Evolutionary conservation across 2,113 vertebrate genomes (phyloP).

Genomic region (Centropristis striata): DNA sequence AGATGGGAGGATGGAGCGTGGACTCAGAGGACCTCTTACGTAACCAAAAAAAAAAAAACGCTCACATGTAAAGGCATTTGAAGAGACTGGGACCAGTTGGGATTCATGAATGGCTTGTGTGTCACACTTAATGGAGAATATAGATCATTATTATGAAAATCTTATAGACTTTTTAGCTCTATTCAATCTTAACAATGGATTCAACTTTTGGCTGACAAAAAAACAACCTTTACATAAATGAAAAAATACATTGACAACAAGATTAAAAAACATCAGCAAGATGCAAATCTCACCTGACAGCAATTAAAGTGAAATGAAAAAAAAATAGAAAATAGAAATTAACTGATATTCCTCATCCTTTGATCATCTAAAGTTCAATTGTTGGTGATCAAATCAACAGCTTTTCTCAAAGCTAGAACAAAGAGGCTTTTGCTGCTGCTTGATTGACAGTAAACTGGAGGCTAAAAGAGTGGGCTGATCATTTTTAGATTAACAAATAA

Average conservation of each 20-base stretch:
- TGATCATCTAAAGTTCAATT: not conserved
- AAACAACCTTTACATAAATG: too few species aligned
- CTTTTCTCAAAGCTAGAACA: not conserved
- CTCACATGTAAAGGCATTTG: not conserved
- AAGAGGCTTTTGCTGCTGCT: not conserved
- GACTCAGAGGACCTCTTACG: slow-evolving; percentile 36
- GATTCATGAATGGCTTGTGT: slow-evolving; percentile 1
- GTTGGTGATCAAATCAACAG: not conserved
- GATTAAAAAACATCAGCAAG: not conserved
- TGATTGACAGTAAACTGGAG: not conserved
- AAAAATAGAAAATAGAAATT: not conserved
- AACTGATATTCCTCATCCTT: not conserved
- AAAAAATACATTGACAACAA: not conserved
- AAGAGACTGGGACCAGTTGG: not conserved
- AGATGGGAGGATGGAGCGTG: not conserved
- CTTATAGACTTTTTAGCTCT: too few species aligned
- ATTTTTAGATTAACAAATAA: slow-evolving; percentile 10
- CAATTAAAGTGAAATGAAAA: not conserved
- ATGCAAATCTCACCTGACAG: not conserved
- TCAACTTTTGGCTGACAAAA: too few species aligned
- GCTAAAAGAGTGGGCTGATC: not conserved
- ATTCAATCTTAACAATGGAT: too few species aligned
- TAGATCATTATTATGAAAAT: not conserved
- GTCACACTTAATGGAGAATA: not conserved
- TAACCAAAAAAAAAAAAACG: slow-evolving; percentile 14